phyloP scores from a whole-genome alignment of 2,797 vertebrate genomes.

The Limnodromus scolopaceus region DNA sequence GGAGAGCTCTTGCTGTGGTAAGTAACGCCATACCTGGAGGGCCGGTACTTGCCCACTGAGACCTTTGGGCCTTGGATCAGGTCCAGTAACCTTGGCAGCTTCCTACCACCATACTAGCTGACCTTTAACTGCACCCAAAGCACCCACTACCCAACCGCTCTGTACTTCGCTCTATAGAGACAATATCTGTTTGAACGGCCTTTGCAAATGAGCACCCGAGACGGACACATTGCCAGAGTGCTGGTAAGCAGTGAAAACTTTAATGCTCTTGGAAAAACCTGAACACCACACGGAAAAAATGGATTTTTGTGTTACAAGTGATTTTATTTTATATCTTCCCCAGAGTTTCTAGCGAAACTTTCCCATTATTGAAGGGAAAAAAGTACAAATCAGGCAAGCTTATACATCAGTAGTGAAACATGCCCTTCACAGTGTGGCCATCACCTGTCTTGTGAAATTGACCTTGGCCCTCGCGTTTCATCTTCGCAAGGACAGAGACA shows the following conservation, averaged over 20 bases:
- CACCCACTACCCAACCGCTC: neutral
- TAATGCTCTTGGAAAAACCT: neutral
- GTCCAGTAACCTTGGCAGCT: neutral
- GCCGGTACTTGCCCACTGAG: no score
- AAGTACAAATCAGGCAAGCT: conserved; percentile 53
- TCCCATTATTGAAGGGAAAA: conserved; percentile 32
- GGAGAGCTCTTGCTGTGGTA: neutral
- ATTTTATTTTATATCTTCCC: conserved; percentile 83
- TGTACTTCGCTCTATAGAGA: neutral
- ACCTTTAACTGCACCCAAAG: neutral
- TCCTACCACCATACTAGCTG: neutral
- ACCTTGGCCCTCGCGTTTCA: neutral
- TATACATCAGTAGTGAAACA: conserved; percentile 69
- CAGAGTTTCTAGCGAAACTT: conserved; percentile 68
- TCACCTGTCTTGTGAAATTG: neutral
- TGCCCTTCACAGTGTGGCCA: conserved; percentile 58
- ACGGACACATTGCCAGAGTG: no score
- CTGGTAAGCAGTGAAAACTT: neutral
- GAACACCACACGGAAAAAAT: neutral
- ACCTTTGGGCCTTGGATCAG: neutral
- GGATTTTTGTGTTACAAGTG: conserved; percentile 41
- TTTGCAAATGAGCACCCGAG: neutral
- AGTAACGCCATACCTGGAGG: neutral
- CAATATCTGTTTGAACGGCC: neutral
- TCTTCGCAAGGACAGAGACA: neutral